phyloP scores from a whole-genome alignment of 2,113 vertebrate species.

The Phalacrocorax aristotelis region DNA sequence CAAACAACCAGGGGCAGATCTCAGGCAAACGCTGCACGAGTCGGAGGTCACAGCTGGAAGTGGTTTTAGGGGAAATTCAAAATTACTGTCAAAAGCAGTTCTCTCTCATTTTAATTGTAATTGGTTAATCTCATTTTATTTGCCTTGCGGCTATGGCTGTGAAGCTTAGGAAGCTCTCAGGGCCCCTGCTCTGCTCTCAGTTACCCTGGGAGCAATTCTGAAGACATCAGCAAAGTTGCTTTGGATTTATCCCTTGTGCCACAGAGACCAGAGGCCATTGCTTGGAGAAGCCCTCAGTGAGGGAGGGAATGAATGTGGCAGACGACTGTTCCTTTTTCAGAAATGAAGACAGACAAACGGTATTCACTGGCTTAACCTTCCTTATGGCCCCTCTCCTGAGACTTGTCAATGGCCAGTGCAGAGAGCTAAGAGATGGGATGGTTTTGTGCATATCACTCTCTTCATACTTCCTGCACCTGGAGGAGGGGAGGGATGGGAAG shows the following conservation, averaged over 20 bases:
- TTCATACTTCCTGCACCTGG: background rate
- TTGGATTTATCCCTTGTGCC: conserved; percentile 36
- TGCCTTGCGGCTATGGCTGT: conserved; percentile 46
- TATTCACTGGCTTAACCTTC: background rate
- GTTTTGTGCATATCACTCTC: background rate
- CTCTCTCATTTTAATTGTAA: conserved; percentile 57
- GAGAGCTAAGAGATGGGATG: background rate
- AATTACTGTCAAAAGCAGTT: conserved; percentile 69
- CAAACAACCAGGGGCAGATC: conserved; percentile 22
- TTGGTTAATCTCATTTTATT: conserved; percentile 72
- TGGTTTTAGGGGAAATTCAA: conserved; percentile 63
- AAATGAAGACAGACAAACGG: background rate
- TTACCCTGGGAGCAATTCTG: conserved; percentile 50
- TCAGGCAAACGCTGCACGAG: background rate
- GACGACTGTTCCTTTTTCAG: background rate
- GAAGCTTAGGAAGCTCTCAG: conserved; percentile 31
- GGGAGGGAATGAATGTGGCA: background rate
- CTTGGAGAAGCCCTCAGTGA: conserved; percentile 1
- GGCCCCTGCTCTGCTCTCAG: conserved; percentile 22
- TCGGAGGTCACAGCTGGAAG: conserved; percentile 73
- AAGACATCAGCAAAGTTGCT: conserved; percentile 28
- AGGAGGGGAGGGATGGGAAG: background rate
- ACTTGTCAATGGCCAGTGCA: background rate
- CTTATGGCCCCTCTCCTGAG: background rate
- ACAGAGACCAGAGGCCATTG: background rate